Conservation (phyloP, 2,888 invertebrate genomes). For the Andrena trimmerana region DNA sequence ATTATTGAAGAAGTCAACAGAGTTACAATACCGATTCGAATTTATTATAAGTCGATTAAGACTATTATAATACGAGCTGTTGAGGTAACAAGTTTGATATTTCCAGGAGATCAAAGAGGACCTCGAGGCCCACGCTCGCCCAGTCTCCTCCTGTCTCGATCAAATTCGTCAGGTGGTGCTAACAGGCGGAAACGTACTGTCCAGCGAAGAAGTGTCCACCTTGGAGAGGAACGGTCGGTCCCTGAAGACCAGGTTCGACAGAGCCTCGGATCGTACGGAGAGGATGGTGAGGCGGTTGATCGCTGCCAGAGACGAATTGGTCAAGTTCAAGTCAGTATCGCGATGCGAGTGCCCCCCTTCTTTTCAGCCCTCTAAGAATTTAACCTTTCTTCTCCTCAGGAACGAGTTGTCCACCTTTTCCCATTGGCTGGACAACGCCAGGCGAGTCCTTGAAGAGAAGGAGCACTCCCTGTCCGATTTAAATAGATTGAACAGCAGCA, state of each 20-base stretch:
- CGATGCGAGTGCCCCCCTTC: not conserved
- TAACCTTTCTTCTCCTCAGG: slow-evolving; percentile 81
- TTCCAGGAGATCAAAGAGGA: slow-evolving; percentile 94
- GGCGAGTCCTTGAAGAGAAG: slow-evolving; percentile 93
- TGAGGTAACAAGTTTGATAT: not conserved
- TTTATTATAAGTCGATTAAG: too few species aligned
- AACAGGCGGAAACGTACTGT: slow-evolving; percentile 96
- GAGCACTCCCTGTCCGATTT: slow-evolving; percentile 93
- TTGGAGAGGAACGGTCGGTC: slow-evolving; percentile 95
- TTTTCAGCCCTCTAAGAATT: not conserved
- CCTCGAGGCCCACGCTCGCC: slow-evolving; percentile 93
- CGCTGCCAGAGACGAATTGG: slow-evolving; percentile 94
- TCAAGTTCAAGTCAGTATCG: slow-evolving; percentile 89
- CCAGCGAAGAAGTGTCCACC: slow-evolving; percentile 95
- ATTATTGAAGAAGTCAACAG: too few species aligned
- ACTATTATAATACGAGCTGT: too few species aligned
- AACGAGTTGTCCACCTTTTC: slow-evolving; percentile 93
- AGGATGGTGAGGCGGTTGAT: slow-evolving; percentile 91
- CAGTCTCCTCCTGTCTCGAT: slow-evolving; percentile 94
- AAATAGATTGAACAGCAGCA: slow-evolving; percentile 89
- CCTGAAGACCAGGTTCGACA: slow-evolving; percentile 93
- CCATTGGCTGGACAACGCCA: slow-evolving; percentile 93
- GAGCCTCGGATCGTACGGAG: slow-evolving; percentile 92
- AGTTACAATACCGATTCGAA: too few species aligned
- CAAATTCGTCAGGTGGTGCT: slow-evolving; percentile 96